Percentiles rank a stretch among this genome's conserved stretches.
phyloP scores from a whole-genome alignment of 1,140 invertebrate genomes.

The Steinernema feltiae region DNA sequence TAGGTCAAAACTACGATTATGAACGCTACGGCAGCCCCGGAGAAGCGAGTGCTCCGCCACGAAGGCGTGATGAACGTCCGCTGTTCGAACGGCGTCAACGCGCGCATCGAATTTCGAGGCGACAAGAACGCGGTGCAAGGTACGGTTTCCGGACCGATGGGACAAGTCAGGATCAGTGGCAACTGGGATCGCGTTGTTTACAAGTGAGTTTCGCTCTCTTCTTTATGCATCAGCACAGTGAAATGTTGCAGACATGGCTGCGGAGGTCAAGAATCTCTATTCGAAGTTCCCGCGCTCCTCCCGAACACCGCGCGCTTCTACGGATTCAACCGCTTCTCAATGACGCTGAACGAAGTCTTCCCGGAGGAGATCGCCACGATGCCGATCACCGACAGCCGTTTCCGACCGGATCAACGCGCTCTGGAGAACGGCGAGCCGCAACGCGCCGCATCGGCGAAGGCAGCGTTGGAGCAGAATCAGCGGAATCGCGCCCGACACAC shows the following conservation, averaged over 20 bases:
- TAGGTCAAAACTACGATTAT: conserved; percentile 26
- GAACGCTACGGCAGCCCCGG: conserved; percentile 28
- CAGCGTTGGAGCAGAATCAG: conserved; percentile 32
- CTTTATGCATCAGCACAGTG: background rate
- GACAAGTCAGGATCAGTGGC: background rate
- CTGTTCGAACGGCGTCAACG: conserved; percentile 22
- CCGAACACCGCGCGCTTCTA: conserved; percentile 26
- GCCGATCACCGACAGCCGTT: conserved; percentile 37
- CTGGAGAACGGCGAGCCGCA: conserved; percentile 37
- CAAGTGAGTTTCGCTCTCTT: background rate
- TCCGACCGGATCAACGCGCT: conserved; percentile 37
- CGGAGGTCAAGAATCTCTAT: background rate
- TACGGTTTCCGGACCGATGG: conserved; percentile 16
- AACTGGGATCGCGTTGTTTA: background rate
- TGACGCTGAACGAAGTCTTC: conserved; percentile 35
- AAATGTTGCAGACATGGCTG: background rate
- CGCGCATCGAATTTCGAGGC: conserved; percentile 25
- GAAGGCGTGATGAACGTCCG: conserved; percentile 34
- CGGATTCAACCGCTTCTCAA: conserved; percentile 41
- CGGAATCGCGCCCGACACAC: background rate
- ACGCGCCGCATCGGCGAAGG: conserved; percentile 19
- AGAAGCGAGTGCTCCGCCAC: conserved; percentile 34
- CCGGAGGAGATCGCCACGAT: conserved; percentile 13
- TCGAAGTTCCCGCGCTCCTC: background rate
- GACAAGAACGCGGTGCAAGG: conserved; percentile 18